Evolutionary conservation across 2,888 invertebrate species (phyloP).

Genomic region (Aromia moschata): DNA sequence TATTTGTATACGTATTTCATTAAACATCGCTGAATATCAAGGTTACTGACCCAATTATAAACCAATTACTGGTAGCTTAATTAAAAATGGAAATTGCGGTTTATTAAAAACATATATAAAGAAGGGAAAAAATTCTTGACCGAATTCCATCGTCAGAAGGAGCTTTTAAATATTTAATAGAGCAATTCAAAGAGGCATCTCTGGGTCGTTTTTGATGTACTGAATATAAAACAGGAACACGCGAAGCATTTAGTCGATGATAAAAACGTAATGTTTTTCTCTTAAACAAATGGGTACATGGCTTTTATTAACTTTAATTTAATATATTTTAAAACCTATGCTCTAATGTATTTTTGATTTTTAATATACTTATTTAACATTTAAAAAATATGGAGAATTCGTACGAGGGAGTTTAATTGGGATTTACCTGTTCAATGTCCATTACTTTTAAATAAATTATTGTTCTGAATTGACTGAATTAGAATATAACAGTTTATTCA

Average conservation of each 20-base stretch:
- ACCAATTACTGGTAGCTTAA: background rate
- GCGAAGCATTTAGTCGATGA: background rate
- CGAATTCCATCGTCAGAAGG: slow-evolving; percentile 4
- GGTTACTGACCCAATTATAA: background rate
- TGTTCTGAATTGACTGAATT: no score
- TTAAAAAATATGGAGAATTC: no score
- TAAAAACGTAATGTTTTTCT: background rate
- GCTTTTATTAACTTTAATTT: no score
- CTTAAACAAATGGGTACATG: no score
- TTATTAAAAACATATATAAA: slow-evolving; percentile 9
- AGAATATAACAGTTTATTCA: no score
- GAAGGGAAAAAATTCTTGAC: slow-evolving; percentile 8
- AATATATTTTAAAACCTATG: no score
- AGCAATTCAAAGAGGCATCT: slow-evolving; percentile 15
- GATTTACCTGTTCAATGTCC: no score
- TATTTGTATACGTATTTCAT: background rate
- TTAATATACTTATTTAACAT: no score
- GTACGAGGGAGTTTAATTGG: no score
- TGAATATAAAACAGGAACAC: background rate
- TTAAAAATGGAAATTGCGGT: slow-evolving; percentile 2
- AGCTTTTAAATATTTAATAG: slow-evolving; percentile 18
- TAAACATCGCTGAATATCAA: background rate
- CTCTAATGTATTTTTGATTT: no score
- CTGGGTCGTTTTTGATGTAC: background rate
- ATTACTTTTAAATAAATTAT: no score